Evolutionary conservation across 2,797 vertebrate species (phyloP).

Genomic region (Kryptolebias ocellatus): DNA sequence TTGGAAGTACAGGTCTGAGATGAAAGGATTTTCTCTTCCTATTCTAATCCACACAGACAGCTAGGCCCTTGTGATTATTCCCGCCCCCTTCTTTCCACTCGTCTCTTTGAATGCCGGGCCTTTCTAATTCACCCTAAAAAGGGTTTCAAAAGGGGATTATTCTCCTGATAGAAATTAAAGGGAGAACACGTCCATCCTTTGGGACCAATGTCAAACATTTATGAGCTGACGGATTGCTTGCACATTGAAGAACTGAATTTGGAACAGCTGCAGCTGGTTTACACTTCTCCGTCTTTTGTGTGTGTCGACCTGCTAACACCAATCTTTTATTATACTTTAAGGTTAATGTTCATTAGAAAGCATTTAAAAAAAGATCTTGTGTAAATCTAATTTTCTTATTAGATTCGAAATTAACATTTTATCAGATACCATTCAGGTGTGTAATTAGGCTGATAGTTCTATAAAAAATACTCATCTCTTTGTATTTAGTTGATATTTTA

Average conservation of each 20-base stretch:
- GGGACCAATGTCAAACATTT: conserved; percentile 79
- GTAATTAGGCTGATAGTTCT: no score
- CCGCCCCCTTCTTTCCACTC: conserved; percentile 70
- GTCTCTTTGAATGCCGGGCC: conserved; percentile 79
- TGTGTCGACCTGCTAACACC: neutral
- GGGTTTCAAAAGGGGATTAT: conserved; percentile 82
- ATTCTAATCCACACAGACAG: conserved; percentile 83
- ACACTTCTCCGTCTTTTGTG: neutral
- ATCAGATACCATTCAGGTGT: no score
- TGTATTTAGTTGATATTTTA: no score
- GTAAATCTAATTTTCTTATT: no score
- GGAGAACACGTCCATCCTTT: conserved; percentile 73
- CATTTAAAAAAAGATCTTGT: no score
- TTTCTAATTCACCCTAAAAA: conserved; percentile 85
- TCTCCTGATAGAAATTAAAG: conserved; percentile 79
- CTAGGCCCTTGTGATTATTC: conserved; percentile 81
- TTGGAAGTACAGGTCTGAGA: conserved; percentile 77
- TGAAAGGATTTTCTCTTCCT: conserved; percentile 83
- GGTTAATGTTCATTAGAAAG: neutral
- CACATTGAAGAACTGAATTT: conserved; percentile 43
- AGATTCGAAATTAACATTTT: no score
- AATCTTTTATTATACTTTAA: neutral
- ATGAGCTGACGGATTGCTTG: conserved; percentile 61
- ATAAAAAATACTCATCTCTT: no score
- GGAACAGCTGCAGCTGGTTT: conserved; percentile 15